Base-by-base conservation (phyloP, 1,140 invertebrate genomes). In the Leptonema lineaticorne region DNA sequence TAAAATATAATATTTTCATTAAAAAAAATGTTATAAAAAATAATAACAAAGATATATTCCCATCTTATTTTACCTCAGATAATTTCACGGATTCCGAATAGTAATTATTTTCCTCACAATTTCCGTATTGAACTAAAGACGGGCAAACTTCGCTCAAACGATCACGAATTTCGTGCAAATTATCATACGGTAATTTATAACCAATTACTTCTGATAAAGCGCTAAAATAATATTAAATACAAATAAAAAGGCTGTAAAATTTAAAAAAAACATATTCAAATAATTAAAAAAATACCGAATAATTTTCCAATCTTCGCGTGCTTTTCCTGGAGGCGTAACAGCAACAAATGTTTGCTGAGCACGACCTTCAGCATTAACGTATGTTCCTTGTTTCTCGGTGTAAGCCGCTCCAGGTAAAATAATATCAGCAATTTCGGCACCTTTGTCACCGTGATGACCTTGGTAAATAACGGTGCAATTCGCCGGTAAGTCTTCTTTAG, bases 281-380 rank as follows among this genome's bases (percentile, higher is more conserved):
- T 24, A 26, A 48, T 48, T 9, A 20, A 48, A 14, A 24, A 59
- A 1, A 45, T 29, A 82, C 77, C 94, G 81, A 72, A 99, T 90
- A 69, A 99, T 97, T 84, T 99, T 99, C 97, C 97, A 99, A 83
- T 99, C 97, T 73, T 95, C 93, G 66, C 96, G 86, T 0, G 95
- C 96, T 81, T 92, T 85, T 68, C 96, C 96, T 14, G 97, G 97
- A 45, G 97, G 93, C 24, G 92, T 89, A n/a, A 99, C 89, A 14
- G 96, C 97, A 2, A 88, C 84, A 45, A 91, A 83, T 1, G 95
- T 96, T 83, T 96, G 90, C 82, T 99, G 97, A n/a, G 96, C 87
- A 63, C 97, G 85, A 8, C 97, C 97, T 85, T 99, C 97, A 0
- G 93, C 98, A 80, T 99, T 99, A 0, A 98, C 95, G 81, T 96